A percentile compares a stretch with the other conserved stretches of the same genome.
Conservation (phyloP, 2,888 invertebrate species). For the Koerneria pararmatus region DNA sequence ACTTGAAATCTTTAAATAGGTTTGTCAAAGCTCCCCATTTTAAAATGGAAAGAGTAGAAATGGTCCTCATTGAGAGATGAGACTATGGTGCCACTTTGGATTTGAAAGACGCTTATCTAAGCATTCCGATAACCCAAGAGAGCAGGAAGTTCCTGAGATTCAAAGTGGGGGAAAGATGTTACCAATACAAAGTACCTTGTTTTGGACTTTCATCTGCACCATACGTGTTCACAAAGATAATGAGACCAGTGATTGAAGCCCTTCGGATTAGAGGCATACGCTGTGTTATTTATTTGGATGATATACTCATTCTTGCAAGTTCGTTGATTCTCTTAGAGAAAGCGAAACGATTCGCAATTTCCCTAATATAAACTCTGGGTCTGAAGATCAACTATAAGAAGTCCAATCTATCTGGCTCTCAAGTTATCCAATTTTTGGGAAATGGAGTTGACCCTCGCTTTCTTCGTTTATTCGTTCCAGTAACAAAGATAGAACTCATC, state of each 20-base stretch:
- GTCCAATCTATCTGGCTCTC: neutral
- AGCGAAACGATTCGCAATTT: neutral
- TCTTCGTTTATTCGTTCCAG: neutral
- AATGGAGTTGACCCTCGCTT: neutral
- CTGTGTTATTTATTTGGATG: slow-evolving; percentile 18
- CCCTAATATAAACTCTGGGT: slow-evolving; percentile 7
- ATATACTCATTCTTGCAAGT: slow-evolving; percentile 7
- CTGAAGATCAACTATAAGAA: slow-evolving; percentile 18
- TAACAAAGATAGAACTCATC: neutral
- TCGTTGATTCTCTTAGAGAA: neutral
- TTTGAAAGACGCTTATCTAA: slow-evolving; percentile 20
- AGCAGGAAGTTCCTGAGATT: slow-evolving; percentile 6
- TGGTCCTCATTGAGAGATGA: neutral
- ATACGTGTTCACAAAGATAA: slow-evolving; percentile 5
- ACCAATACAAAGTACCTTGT: neutral
- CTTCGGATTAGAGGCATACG: slow-evolving; percentile 11
- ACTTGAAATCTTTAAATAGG: slow-evolving; percentile 9
- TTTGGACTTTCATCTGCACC: slow-evolving; percentile 18
- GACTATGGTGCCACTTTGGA: slow-evolving; percentile 4
- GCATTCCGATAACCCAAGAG: neutral
- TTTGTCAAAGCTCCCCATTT: slow-evolving; percentile 10
- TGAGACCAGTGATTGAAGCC: slow-evolving; percentile 13
- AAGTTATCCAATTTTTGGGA: slow-evolving; percentile 20
- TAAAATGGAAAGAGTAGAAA: slow-evolving; percentile 9
- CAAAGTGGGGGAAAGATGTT: neutral